Base-by-base conservation (phyloP, 2,113 vertebrate species). In the Hippoglossus stenolepis region DNA sequence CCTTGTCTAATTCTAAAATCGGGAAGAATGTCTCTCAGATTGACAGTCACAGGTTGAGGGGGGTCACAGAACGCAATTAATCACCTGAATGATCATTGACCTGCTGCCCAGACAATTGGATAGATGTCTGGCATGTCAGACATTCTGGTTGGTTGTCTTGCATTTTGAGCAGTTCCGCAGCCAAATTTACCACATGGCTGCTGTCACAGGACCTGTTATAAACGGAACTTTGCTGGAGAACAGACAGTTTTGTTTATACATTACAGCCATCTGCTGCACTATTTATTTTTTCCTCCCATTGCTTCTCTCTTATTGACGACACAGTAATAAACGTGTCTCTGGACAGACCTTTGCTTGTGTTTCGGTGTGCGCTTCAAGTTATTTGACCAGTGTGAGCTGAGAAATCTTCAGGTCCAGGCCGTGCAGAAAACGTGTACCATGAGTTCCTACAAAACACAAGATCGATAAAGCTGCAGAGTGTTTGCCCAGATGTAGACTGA, bases 41-140 rank as follows among this genome's bases (percentile, higher is more conserved):
- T 38, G 18, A 18, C 47, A 18, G 59, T 4, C 59, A n/a, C 12
- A 63, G 35, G 61, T 43, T 43, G 8, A 21, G 31, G 20, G 20
- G 35, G 61, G 61, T 43, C 11, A 43, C n/a, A 23, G 35, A 4
- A 43, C 2, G 12, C n/a, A 21, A 65, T 65, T 24, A 24, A 47
- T 47, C 62, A 65, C 62, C 40, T 47, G 35, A 43, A 43, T 23
- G 20, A 40, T 38, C 35, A 63, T 43, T 20, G 61, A 63, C 59
- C 59, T 35, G 59, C 14, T 18, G 31, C 28, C 31, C 59, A 62
- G 59, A 62, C 59, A n/a, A 38, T 20, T 31, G 31, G 31, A 38
- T 62, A 38, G 59, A 62, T 31, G 38, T 62, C 59, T 62, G 59
- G 59, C 31, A 10, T 62, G 59, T 62, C 59, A 18, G 59, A 62